Evolutionary conservation across 1,140 invertebrate species (phyloP).

Genomic region (Procambarus clarkii): DNA sequence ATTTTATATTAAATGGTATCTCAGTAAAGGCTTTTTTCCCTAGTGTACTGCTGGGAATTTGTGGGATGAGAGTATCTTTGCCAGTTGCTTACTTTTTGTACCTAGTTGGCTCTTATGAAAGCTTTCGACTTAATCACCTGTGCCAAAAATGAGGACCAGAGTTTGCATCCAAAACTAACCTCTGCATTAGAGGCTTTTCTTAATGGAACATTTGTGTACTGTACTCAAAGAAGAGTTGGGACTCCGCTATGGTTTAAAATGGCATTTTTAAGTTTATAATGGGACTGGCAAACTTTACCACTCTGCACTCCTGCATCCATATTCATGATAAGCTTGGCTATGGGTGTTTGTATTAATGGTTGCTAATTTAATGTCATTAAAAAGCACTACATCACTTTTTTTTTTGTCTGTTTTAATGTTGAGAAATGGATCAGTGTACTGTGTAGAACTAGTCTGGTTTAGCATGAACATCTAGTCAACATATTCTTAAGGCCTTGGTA

Average conservation of each 20-base stretch:
- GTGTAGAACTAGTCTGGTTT: conserved; percentile 26
- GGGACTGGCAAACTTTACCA: conserved; percentile 2
- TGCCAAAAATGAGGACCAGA: conserved; percentile 51
- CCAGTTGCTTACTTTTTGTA: not conserved
- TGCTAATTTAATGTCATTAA: not conserved
- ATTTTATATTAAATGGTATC: not conserved
- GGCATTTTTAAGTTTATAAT: not conserved
- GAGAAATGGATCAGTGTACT: conserved; percentile 41
- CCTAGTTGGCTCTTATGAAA: not conserved
- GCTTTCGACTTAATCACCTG: conserved; percentile 7
- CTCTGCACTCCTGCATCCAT: conserved; percentile 6
- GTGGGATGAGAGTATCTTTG: not conserved
- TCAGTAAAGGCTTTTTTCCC: not conserved
- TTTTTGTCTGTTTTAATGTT: not conserved
- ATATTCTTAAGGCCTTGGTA: not conserved
- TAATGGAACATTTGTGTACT: not conserved
- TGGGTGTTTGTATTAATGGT: conserved; percentile 16
- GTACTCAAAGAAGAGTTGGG: conserved; percentile 22
- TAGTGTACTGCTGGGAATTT: not conserved
- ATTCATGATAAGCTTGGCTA: conserved; percentile 30
- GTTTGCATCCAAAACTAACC: conserved; percentile 11
- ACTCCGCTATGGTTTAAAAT: not conserved
- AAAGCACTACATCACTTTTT: conserved; percentile 11
- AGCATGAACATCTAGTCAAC: conserved; percentile 62
- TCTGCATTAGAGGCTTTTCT: conserved; percentile 23